A percentile compares a stretch with the other conserved stretches of the same genome.
Conservation (phyloP, 2,888 invertebrate genomes). For the Ommatoiulus sabulosus region DNA sequence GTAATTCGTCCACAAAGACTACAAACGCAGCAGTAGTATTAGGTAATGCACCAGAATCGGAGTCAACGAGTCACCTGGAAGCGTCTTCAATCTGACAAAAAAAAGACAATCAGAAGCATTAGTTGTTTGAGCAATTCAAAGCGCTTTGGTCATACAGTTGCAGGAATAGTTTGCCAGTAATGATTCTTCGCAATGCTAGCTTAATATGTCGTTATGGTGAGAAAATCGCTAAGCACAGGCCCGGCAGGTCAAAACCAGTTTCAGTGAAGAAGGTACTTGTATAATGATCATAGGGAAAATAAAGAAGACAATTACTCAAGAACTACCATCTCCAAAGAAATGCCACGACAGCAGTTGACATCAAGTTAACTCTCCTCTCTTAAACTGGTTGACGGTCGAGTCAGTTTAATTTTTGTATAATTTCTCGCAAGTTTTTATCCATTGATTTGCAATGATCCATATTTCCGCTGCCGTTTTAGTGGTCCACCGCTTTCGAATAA, state of each 20-base stretch:
- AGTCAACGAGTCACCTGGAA: not conserved
- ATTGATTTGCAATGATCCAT: not conserved
- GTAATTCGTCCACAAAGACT: constrained; percentile 34
- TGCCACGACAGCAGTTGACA: no score
- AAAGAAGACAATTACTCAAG: not conserved
- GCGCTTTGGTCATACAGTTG: constrained; percentile 17
- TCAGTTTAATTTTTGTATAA: not conserved
- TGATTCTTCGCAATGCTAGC: not conserved
- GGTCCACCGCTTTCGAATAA: constrained; percentile 3
- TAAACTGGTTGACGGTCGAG: not conserved
- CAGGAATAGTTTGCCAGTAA: not conserved
- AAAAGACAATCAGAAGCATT: constrained; percentile 21
- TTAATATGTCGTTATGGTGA: not conserved
- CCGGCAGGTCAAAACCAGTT: no score
- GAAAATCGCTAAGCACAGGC: not conserved
- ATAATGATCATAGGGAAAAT: no score
- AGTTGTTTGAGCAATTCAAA: not conserved
- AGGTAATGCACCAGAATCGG: not conserved
- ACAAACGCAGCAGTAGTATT: constrained; percentile 4
- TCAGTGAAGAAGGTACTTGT: not conserved
- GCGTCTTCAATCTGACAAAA: not conserved
- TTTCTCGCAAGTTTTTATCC: not conserved
- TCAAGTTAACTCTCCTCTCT: not conserved
- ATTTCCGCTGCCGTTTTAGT: not conserved
- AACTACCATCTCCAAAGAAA: not conserved